phyloP scores from a whole-genome alignment of 1,140 invertebrate genomes.

The Laupala kohalensis region DNA sequence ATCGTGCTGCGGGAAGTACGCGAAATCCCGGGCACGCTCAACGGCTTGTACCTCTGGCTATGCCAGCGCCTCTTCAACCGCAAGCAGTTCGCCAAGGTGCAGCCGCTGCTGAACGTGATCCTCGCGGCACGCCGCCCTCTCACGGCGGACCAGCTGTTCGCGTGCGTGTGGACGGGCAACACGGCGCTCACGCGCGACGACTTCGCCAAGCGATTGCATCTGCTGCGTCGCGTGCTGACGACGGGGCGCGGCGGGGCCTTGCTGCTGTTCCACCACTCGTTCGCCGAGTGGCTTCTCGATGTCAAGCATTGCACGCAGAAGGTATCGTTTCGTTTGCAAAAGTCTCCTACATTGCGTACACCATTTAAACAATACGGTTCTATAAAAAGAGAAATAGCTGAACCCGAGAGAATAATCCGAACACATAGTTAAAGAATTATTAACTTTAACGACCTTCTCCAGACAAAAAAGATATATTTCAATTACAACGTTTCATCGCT shows the following conservation, averaged over 20 bases:
- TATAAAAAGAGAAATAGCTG: no score
- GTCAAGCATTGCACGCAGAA: conserved; percentile 94
- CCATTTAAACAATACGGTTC: no score
- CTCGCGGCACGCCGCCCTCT: conserved; percentile 75
- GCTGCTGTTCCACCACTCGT: conserved; percentile 78
- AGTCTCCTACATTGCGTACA: no score
- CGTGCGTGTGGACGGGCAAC: conserved; percentile 69
- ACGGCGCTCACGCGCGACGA: conserved; percentile 63
- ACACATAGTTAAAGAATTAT: no score
- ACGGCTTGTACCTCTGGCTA: conserved; percentile 88
- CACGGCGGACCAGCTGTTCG: conserved; percentile 63
- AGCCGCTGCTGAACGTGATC: conserved; percentile 73
- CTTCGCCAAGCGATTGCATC: conserved; percentile 65
- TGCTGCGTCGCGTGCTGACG: conserved; percentile 58
- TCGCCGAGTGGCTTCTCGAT: conserved; percentile 86
- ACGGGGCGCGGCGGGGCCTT: conserved; percentile 48
- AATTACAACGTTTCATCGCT: no score
- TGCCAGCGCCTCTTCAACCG: conserved; percentile 83
- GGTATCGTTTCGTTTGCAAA: no score
- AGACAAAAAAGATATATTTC: no score
- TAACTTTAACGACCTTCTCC: no score
- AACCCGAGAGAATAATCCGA: no score
- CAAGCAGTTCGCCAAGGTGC: conserved; percentile 75
- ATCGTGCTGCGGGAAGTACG: conserved; percentile 72
- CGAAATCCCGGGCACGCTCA: conserved; percentile 88